Evolutionary conservation across 2,113 vertebrate species (phyloP), one percentile per base, ranked within the genome.

Genomic region (Spermophilus dauricus): DNA sequence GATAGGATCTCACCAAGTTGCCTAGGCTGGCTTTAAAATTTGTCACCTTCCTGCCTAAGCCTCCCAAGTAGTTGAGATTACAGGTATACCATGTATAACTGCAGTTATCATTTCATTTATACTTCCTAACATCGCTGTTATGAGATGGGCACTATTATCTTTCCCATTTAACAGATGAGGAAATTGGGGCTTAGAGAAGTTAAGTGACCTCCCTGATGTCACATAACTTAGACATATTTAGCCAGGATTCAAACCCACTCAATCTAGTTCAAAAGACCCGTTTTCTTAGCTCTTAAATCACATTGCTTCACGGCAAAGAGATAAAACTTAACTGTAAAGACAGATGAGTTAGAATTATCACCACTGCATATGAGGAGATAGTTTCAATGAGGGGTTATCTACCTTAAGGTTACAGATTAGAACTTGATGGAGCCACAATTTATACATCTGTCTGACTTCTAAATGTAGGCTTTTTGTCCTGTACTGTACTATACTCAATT

Each of bases 21-120:
- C 14, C 12, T 32, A 67, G 12, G 30, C 65, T 67, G 65, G 30
- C 65, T 30, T 67, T 67, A 24, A 58, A 69, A 69, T 34, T 69
- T 69, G 67, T 13, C 30, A 34, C 32, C 67, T 34, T 69, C 67
- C 67, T 69, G 30, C 32, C 13, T 69, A 16, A 69, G 67, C 32
- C 67, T 69, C 32, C 67, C 30, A 69, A 69, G 32, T 69, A 34
- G 30, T 32, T 69, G 67, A 13, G 67, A 69, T 69, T 69, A 69
- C 32, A 69, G 67, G 32, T 34, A 32, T 69, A 69, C 67, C 67
- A 69, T 34, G 14, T 34, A 5, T 69, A 32, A 5, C 65, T 76
- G 39, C 11, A 83, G 80, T 39, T 80, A 83, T 58, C 53, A 91
- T 61, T 81, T 91, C n/a, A 37, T 76, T 97, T 95, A 94, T 86